phyloP scores from a whole-genome alignment of 2,113 vertebrate genomes.

The Megatriorchis doriae region DNA sequence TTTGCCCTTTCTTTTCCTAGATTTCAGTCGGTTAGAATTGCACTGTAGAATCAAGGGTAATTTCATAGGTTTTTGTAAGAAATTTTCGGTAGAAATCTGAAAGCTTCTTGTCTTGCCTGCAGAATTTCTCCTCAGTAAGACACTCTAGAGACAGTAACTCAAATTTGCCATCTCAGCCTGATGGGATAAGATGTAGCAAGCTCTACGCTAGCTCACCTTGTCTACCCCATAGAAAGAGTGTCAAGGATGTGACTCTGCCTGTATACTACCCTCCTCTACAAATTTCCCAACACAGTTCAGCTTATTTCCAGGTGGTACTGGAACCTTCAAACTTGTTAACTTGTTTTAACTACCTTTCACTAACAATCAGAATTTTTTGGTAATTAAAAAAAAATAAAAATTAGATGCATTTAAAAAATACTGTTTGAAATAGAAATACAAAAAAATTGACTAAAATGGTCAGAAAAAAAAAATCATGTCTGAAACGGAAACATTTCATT shows the following conservation, averaged over 20 bases:
- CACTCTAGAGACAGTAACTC: neutral
- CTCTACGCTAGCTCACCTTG: neutral
- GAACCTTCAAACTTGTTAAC: neutral
- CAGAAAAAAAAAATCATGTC: neutral
- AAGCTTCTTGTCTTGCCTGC: neutral
- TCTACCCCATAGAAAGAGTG: neutral
- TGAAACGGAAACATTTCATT: neutral
- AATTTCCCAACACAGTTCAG: neutral
- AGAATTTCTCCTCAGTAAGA: neutral
- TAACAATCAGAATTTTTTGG: neutral
- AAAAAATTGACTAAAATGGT: neutral
- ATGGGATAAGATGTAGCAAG: neutral
- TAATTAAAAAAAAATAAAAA: neutral
- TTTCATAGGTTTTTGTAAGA: neutral
- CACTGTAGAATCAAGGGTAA: neutral
- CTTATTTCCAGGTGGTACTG: neutral
- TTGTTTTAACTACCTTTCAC: neutral
- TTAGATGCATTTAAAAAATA: neutral
- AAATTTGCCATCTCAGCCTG: neutral
- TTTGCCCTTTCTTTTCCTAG: neutral
- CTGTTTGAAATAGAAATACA: neutral
- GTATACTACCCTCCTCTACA: neutral
- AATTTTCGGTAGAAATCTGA: neutral
- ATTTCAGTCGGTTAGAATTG: neutral
- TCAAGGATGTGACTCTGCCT: neutral